Conservation (phyloP, 2,888 invertebrate species). For the Celastrina argiolus region DNA sequence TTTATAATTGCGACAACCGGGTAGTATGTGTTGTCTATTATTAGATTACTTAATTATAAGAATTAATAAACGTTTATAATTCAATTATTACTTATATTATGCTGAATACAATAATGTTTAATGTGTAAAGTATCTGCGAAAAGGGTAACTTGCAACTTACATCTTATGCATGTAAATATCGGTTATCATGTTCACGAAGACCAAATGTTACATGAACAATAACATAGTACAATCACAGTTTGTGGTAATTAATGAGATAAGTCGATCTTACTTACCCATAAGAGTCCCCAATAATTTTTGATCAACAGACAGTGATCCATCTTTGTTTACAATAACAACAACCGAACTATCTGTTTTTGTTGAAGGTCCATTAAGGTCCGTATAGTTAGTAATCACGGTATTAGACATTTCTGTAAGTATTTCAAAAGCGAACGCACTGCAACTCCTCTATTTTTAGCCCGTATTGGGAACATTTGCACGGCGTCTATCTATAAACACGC, state of each 20-base stretch:
- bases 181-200: too few relatives aligned
- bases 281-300: conserved; percentile 87
- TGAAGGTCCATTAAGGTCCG: conserved; percentile 72
- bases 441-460: conserved; percentile 68
- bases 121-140: neutral
- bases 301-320: conserved; percentile 90
- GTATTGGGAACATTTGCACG: conserved; percentile 57
- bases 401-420: conserved; percentile 71
- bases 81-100: neutral
- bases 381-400: conserved; percentile 75
- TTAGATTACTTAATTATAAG: neutral
- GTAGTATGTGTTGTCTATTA: neutral
- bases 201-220: neutral
- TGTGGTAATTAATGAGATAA: neutral
- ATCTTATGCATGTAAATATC: neutral
- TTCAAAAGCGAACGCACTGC: conserved; percentile 52
- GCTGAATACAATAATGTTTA: neutral
- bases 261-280: conserved; percentile 80
- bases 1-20: neutral
- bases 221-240: neutral
- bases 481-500: conserved; percentile 69
- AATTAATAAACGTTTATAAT: neutral
- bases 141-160: neutral
- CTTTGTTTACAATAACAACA: conserved; percentile 91
- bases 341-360: conserved; percentile 83